Evolutionary conservation across 1,140 invertebrate genomes (phyloP).

Genomic region (Mactra quadrangularis): DNA sequence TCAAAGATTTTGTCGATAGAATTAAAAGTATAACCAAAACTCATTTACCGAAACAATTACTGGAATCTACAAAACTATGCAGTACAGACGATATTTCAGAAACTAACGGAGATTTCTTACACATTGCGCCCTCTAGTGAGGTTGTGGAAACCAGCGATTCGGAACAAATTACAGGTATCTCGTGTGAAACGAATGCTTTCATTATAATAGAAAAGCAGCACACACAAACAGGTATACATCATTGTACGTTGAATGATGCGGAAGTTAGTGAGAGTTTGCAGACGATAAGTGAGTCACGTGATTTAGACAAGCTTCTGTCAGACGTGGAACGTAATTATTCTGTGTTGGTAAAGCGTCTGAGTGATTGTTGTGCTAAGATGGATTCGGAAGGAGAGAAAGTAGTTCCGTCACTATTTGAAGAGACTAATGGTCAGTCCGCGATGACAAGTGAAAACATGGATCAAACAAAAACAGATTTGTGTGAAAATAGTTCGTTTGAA

Average conservation of each 20-base stretch:
- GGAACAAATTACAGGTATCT: neutral
- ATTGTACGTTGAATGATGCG: conserved; percentile 44
- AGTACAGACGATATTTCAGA: conserved; percentile 41
- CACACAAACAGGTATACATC: conserved; percentile 37
- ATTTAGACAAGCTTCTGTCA: conserved; percentile 58
- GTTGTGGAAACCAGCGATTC: conserved; percentile 16
- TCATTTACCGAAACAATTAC: conserved; percentile 38
- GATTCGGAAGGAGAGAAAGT: conserved; percentile 39
- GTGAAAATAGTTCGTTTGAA: conserved; percentile 6
- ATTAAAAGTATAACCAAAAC: conserved; percentile 20
- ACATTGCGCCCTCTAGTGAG: neutral
- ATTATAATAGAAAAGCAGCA: neutral
- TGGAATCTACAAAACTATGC: conserved; percentile 41
- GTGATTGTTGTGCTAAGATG: conserved; percentile 6
- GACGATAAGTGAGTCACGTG: conserved; percentile 48
- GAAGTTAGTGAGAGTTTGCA: conserved; percentile 38
- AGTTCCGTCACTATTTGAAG: conserved; percentile 15
- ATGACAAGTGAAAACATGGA: conserved; percentile 12
- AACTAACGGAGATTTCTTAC: neutral
- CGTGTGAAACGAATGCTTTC: neutral
- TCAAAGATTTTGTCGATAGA: conserved; percentile 34
- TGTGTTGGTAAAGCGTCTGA: conserved; percentile 36
- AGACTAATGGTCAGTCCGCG: conserved; percentile 23
- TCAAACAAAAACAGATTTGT: neutral
- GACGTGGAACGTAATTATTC: conserved; percentile 42